Base-by-base conservation (phyloP, 2,113 vertebrate genomes). In the Sinocyclocheilus rhinocerous region DNA sequence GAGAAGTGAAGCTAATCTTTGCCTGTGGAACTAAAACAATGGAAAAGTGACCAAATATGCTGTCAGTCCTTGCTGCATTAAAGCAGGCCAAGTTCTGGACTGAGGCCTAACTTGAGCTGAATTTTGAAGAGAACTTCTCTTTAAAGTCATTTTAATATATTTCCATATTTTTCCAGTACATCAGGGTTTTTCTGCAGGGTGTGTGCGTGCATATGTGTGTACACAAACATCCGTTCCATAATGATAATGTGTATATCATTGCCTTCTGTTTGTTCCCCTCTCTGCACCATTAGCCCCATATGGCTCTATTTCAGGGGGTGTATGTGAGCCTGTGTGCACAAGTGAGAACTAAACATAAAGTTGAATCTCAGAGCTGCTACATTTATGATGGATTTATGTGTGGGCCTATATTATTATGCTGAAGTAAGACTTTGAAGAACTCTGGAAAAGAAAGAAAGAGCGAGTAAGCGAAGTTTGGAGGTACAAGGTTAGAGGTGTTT, bases 201-300 rank as follows among this genome's bases (percentile, higher is more conserved):
- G 48, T 81, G 72, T 84, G 55, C 24, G 5, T 85, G 55, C 50
- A 39, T 75, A 29, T 67, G 67, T 52, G 75, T 70, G 67, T n/a
- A 61, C n/a, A 63, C 76, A 72, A 72, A 77, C 82, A 86, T 85
- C 84, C 82, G 45, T 81, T 87, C 72, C 36, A 76, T 65, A 86
- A 86, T 87, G 86, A 33, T 88, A 89, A 89, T 89, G 83, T 88
- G 87, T 73, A 89, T 85, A 70, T 88, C 88, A 87, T 88, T 55
- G 83, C 86, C 81, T 80, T 84, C 77, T 87, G 87, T 85, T 87
- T 87, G 84, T 91, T 90, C 69, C 26, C 83, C n/a, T 86, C 77
- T 65, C 48, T 78, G 85, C 85, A 86, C 86, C 91, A 91, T 92
- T 90, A 89, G 77, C 79, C 75, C 87, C 88, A 92, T 93, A 92